Percentiles rank a stretch among this genome's conserved stretches.
Conservation (phyloP, 1,140 invertebrate species). For the Caenorhabditis brenneri region DNA sequence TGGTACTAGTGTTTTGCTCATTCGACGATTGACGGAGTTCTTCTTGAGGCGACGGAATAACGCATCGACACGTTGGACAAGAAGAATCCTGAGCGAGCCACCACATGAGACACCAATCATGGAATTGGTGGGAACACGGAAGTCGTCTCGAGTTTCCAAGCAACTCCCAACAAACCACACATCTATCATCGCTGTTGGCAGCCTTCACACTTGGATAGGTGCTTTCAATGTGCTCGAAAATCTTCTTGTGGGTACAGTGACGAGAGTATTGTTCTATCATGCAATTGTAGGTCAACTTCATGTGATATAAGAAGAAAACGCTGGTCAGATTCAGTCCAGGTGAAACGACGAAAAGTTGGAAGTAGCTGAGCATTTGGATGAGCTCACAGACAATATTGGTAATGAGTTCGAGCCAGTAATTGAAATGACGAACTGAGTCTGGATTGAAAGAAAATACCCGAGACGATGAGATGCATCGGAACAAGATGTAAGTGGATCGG, state of each 20-base stretch:
- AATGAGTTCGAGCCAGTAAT: conserved; percentile 47
- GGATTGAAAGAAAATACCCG: conserved; percentile 21
- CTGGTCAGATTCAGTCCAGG: conserved; percentile 51
- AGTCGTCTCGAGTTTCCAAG: conserved; percentile 26
- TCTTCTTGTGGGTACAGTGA: conserved; percentile 42
- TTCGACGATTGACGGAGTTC: no score
- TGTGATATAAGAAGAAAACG: conserved; percentile 52
- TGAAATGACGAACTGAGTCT: conserved; percentile 42
- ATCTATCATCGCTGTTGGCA: conserved; percentile 1
- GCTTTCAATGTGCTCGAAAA: conserved; percentile 40
- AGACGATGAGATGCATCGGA: conserved; percentile 46
- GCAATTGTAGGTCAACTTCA: conserved; percentile 37
- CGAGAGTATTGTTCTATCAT: conserved; percentile 25
- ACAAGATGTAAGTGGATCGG: conserved; percentile 32
- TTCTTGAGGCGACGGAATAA: conserved; percentile 2
- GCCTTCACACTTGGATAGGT: conserved; percentile 24
- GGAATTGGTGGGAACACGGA: conserved; percentile 48
- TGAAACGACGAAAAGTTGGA: not conserved
- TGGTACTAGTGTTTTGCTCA: not conserved
- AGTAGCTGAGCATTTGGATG: conserved; percentile 34
- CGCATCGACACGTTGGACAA: conserved; percentile 46
- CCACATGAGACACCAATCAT: conserved; percentile 55
- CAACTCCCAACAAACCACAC: conserved; percentile 48
- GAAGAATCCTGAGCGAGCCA: conserved; percentile 54
- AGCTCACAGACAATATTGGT: conserved; percentile 1